Percentiles rank a stretch among this genome's conserved stretches.
These are phyloP conservation scores for Andrena fulva DNA, from an alignment of 2,888 invertebrate species.

Conservation along the genomic window DNA sequence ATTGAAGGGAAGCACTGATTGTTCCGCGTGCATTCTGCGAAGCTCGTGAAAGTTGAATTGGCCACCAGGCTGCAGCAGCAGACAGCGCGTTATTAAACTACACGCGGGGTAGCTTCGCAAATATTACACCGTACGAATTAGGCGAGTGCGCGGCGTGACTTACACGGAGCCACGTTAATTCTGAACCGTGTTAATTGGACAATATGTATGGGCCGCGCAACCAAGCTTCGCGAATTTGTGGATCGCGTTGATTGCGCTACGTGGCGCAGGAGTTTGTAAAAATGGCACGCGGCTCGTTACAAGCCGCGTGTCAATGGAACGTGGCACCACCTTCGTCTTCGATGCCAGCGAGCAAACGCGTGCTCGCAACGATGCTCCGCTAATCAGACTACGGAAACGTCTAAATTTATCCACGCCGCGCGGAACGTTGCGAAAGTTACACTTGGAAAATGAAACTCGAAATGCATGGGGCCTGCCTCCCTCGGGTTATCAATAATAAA, in stretches of 20 bases:
- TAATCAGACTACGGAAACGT: no score
- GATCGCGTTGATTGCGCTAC: conserved; percentile 23
- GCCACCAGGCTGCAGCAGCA: neutral
- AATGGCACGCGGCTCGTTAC: neutral
- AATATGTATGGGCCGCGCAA: conserved; percentile 7
- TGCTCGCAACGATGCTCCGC: no score
- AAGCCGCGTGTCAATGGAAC: no score
- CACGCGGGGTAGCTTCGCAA: conserved; percentile 17
- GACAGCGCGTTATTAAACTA: neutral
- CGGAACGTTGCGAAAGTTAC: no score
- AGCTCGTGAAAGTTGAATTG: conserved; percentile 1
- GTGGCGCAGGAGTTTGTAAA: neutral
- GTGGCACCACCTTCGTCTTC: no score
- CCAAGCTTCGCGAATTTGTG: conserved; percentile 3
- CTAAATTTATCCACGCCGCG: no score
- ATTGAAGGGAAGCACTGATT: no score
- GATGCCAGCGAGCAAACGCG: no score
- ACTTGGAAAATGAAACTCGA: no score
- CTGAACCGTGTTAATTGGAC: conserved; percentile 23
- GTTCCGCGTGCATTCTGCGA: neutral
- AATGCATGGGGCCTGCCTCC: no score
- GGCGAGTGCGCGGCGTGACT: conserved; percentile 9
- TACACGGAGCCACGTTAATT: conserved; percentile 12
- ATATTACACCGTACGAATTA: conserved; percentile 31
- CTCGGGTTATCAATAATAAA: conserved; percentile 1